phyloP scores from a whole-genome alignment of 2,797 vertebrate genomes.

The Geotrypetes seraphini region DNA sequence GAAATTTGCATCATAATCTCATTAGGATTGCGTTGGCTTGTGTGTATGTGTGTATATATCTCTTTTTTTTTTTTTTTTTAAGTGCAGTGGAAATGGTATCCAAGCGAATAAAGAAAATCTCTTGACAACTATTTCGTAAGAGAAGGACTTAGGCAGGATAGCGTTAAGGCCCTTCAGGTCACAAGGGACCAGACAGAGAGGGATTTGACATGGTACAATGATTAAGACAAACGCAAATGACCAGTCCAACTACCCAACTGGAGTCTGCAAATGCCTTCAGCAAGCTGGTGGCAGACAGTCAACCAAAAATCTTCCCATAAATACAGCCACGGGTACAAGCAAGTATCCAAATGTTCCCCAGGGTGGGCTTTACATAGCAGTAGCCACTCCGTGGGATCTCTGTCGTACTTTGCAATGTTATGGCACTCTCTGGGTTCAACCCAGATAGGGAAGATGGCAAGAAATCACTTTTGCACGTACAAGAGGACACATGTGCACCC shows the following conservation, averaged over 20 bases:
- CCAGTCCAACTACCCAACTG: neutral
- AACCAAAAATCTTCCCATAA: neutral
- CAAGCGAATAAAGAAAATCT: slow-evolving; percentile 2
- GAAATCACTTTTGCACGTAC: neutral
- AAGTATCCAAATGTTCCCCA: neutral
- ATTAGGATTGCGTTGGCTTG: no score
- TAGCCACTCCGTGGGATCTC: accelerated
- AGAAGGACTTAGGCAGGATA: neutral
- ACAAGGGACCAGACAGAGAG: neutral
- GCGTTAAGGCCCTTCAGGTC: neutral
- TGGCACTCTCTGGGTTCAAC: neutral
- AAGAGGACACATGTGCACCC: neutral
- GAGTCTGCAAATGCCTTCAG: neutral
- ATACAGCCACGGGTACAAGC: accelerated
- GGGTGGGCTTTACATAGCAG: neutral
- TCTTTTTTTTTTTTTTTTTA: no score
- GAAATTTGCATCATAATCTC: no score
- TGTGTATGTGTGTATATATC: no score
- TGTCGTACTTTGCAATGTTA: neutral
- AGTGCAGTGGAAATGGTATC: neutral
- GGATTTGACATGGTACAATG: neutral
- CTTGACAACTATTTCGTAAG: neutral
- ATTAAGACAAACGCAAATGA: neutral
- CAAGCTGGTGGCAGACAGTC: neutral
- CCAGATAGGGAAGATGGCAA: neutral